Conservation (phyloP, 2,113 vertebrate species). For the Bucco capensis region DNA sequence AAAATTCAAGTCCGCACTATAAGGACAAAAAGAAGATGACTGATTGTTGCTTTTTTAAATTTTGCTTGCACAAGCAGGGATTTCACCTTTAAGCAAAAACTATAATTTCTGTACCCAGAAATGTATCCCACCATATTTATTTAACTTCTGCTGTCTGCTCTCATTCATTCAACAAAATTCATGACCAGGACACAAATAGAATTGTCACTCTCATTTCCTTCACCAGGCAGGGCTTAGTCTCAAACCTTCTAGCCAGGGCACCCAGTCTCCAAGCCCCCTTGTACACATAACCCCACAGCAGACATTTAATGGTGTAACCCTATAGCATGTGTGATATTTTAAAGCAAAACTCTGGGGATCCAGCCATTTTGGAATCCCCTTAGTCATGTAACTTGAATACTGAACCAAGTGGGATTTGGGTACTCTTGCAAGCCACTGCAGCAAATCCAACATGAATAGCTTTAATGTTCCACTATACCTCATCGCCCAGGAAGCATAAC, state of each 20-base stretch:
- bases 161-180: not conserved
- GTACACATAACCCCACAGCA: not conserved
- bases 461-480: accelerated
- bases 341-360: not conserved
- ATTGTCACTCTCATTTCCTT: not conserved
- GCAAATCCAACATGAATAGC: not conserved
- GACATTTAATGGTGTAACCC: not conserved
- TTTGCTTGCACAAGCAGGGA: not conserved
- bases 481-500: not conserved
- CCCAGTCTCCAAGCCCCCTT: accelerated
- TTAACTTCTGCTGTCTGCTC: not conserved
- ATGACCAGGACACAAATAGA: not conserved
- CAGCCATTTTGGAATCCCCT: not conserved
- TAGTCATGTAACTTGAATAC: not conserved
- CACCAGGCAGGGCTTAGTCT: not conserved
- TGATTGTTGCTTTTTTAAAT: not conserved
- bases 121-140: not conserved
- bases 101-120: not conserved
- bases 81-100: not conserved
- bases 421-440: not conserved
- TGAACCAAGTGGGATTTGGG: not conserved
- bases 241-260: not conserved
- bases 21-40: not conserved
- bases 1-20: not conserved
- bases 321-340: not conserved